phyloP scores from a whole-genome alignment of 2,888 invertebrate species.

The Polia nebulosa region DNA sequence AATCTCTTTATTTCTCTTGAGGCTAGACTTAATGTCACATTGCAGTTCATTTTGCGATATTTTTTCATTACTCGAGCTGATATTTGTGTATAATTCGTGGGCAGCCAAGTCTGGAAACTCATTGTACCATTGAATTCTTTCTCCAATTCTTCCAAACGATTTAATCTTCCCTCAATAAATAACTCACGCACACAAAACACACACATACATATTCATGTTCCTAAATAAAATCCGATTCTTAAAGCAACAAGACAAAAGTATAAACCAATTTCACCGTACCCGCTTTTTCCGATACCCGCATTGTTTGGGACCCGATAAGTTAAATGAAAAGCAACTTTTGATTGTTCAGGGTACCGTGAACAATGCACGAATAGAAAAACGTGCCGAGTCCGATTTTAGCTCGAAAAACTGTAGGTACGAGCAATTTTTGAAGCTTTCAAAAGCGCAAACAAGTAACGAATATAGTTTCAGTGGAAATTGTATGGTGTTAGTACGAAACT shows the following conservation, averaged over 20 bases:
- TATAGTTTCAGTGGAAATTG: constrained; percentile 63
- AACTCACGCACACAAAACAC: constrained; percentile 40
- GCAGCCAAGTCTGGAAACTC: neutral
- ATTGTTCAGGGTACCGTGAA: constrained; percentile 75
- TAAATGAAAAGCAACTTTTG: constrained; percentile 85
- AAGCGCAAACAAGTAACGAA: constrained; percentile 68
- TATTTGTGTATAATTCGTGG: neutral
- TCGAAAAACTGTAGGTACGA: constrained; percentile 61
- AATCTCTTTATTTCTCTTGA: neutral
- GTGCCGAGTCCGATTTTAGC: constrained; percentile 39
- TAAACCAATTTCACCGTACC: constrained; percentile 78
- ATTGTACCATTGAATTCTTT: constrained; percentile 35
- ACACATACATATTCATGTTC: constrained; percentile 47
- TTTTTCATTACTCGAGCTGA: neutral
- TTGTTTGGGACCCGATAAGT: constrained; percentile 79
- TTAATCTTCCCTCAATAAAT: constrained; percentile 54
- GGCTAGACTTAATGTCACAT: constrained; percentile 10
- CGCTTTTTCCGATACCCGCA: constrained; percentile 73
- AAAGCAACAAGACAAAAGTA: constrained; percentile 80
- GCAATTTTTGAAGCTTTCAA: constrained; percentile 68
- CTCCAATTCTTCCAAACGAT: constrained; percentile 34
- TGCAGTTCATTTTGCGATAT: neutral
- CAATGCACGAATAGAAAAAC: constrained; percentile 66
- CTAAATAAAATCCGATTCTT: constrained; percentile 66
- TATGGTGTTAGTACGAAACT: constrained; percentile 30